Base-by-base conservation (phyloP, 2,888 invertebrate species). In the Crematogaster levior region DNA sequence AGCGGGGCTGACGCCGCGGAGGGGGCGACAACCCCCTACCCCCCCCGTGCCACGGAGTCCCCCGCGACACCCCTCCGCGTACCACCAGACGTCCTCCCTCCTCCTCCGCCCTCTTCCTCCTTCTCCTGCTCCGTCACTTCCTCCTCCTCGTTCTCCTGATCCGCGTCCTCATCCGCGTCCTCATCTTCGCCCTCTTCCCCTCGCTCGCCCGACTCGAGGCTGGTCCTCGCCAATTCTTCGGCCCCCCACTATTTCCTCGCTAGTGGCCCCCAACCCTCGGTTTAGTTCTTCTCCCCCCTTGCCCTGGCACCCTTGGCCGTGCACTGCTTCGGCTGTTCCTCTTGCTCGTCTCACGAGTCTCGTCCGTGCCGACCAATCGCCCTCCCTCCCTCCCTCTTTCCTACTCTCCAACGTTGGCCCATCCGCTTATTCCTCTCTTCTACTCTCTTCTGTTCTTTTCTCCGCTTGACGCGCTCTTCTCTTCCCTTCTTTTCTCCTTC, bases 171-270 rank as follows among this genome's bases (percentile, higher is more conserved):
- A 51, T 82, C 60, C 82, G 51, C 66, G 86, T 84, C 85, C 87
- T 86, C 88, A 85, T 85, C 86, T 85, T 88, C 81, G 86, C 87
- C 84, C 84, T 82, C 82, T 48, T 72, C 58, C 83, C 84, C 83
- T 84, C 88, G 79, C 85, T 77, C 84, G 81, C 85, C 61, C 70
- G 37, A 88, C 89, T 85, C 82, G 85, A 63, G 83, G 88, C 89
- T 90, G 91, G 92, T 92, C 93, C 92, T 92, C 91, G 91, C 92
- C 93, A 91, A 92, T 92, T 93, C 92, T 92, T 91, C 89, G 88
- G 87, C 92, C 91, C 92, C 91, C 92, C 91, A 89, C 93, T 89
- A 92, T 84, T 86, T 87, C 88, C 90, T 88, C 88, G 84, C 87
- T 83, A 83, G 86, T 82, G 85, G 85, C 89, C 84, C 91, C 87